Base-by-base conservation (phyloP, 1,140 invertebrate species). In the Chironomus striatipennis region DNA sequence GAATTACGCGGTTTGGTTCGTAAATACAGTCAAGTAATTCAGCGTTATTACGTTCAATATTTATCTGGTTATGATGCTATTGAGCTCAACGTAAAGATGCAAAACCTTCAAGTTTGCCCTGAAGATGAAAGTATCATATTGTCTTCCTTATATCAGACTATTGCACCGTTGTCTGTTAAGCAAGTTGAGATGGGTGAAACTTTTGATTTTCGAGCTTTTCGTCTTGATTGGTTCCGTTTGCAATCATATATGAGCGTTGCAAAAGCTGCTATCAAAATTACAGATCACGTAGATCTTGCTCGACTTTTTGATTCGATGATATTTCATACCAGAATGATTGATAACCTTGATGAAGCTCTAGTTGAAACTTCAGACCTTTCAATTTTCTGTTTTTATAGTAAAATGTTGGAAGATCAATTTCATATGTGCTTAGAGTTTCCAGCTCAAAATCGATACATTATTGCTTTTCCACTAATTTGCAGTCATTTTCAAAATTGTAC, bases 391-490 rank as follows among this genome's bases (percentile, higher is more conserved):
- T 99, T 99, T 82, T 98, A 98, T 80, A 97, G 90, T 78, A 95
- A 95, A 85, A 92, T 97, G 81, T 98, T 98, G 85, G 96, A 98
- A 80, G 95, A 97, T 80, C 95, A 98, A 81, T 98, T 98, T 81
- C 96, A 98, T 79, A 97, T 98, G 94, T 98, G 97, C 83, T 86
- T 98, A 77, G 96, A 98, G 83, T 98, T 98, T 83, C 96, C 96
- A 24, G 96, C 96, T 20, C 97, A 98, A 84, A 98, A 98, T 84
- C 88, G 97, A 20, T 99, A 94, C 79, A 98, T 98, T 75, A 94
- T 99, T 76, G 94, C 96, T 42, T 99, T 99, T 83, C 97, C 98
- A 12, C 85, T 98, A 74, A 97, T 99, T 78, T 99, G 97, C 83
- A 93, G 93, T 76, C 97, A 99, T 81, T 99, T 99, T 81, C 95